Conservation (phyloP, 1,140 invertebrate genomes). For the Bombus terrestris region DNA sequence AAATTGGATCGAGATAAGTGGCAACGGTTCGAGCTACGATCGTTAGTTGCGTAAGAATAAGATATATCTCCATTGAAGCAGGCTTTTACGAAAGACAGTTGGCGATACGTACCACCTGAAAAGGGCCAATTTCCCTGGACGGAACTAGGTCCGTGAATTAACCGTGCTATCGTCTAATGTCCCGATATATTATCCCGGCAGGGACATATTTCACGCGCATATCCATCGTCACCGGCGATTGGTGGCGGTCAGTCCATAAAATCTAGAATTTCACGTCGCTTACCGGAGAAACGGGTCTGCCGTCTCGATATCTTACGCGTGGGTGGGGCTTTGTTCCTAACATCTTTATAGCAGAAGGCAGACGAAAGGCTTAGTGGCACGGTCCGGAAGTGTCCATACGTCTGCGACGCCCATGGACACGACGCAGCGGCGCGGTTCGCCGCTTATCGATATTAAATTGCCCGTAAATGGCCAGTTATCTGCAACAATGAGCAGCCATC, state of each 20-base stretch:
- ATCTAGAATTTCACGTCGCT: conserved; percentile 59
- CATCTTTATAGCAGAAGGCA: conserved; percentile 64
- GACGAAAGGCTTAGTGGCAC: conserved; percentile 30
- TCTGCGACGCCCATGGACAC: conserved; percentile 4
- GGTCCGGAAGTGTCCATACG: conserved; percentile 31
- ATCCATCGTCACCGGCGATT: conserved; percentile 28
- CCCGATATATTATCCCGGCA: too few species aligned
- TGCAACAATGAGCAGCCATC: conserved; percentile 53
- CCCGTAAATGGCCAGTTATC: conserved; percentile 49
- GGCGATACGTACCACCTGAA: background rate
- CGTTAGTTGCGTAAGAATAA: too few species aligned
- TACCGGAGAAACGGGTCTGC: conserved; percentile 55
- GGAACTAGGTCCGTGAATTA: background rate
- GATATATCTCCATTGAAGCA: background rate
- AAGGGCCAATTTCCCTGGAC: background rate
- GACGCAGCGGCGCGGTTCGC: conserved; percentile 1
- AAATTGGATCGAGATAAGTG: background rate
- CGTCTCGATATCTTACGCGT: conserved; percentile 62
- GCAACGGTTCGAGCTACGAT: background rate
- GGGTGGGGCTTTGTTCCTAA: conserved; percentile 66
- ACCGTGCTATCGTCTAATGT: conserved; percentile 3
- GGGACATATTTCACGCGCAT: conserved; percentile 7
- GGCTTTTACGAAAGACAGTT: background rate
- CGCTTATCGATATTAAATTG: conserved; percentile 64
- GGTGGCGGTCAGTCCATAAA: conserved; percentile 28